Evolutionary conservation across 2,888 invertebrate genomes (phyloP), one percentile per base, ranked within the genome.

Genomic region (Aphodius granarius): DNA sequence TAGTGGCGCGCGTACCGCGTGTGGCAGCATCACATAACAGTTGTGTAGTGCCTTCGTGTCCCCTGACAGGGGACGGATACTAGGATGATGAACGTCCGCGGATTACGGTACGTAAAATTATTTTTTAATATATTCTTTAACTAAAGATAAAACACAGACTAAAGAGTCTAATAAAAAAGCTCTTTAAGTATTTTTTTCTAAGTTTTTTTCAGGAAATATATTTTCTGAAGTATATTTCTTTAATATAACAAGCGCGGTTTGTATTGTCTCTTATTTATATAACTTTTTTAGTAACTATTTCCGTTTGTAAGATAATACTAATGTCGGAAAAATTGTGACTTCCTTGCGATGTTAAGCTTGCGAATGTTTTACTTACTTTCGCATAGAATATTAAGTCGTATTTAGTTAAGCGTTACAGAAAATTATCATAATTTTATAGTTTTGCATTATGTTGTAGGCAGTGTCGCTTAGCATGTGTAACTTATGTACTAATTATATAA

Each of bases 1-100:
- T 86, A 88, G 88, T 87, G 85, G 83, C 86, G 86, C 86, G 85
- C 86, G 84, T 83, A 84, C 80, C 86, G 87, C 86, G 86, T 86
- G 85, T 85, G 85, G n/a, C 84, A 82, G 78, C 81, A 82, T 83
- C 83, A 84, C 84, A 84, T 82, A 82, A 82, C 82, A 83, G 80
- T 81, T 83, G 84, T 84, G 83, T 81, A 78, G 83, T 84, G 84
- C 16, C 22, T 80, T 75, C 80, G 81, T 82, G 83, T 83, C 85
- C 86, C 85, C 80, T 79, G 76, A 77, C 79, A 82, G 85, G 86
- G 84, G 84, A 78, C 82, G 82, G 77, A 78, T 81, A 85, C 84
- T 43, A 72, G 83, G 84, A 85, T 83, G 79, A 87, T 87, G 87
- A 83, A 84, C 84, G 85, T 83, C 84, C 86, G 83, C 83, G 84